These are phyloP conservation scores for Leucophenga varia DNA, from an alignment of 1,140 invertebrate genomes.

Conservation along the genomic window DNA sequence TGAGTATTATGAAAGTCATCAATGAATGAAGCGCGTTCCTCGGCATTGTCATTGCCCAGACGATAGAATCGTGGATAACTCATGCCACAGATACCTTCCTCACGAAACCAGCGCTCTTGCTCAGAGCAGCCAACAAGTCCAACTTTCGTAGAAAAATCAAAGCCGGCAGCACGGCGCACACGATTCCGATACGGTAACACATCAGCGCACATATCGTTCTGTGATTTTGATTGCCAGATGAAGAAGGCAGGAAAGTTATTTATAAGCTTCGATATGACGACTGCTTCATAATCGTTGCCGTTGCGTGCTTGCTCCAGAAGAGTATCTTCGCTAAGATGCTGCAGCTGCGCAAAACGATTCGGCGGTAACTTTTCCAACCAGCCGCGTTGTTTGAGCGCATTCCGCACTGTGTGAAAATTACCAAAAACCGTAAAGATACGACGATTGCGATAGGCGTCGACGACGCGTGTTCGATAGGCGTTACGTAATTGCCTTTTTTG, in stretches of 20 bases:
- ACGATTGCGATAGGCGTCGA: background rate
- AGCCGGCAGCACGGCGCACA: constrained; percentile 56
- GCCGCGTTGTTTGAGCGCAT: constrained; percentile 58
- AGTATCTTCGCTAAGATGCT: constrained; percentile 25
- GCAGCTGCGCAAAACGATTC: constrained; percentile 21
- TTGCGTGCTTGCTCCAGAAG: constrained; percentile 5
- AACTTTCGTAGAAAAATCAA: constrained; percentile 61
- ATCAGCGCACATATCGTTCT: constrained; percentile 27
- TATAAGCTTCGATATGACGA: constrained; percentile 59
- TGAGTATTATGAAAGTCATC: constrained; percentile 70
- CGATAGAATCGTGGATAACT: constrained; percentile 59
- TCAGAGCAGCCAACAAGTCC: constrained; percentile 60
- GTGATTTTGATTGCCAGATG: constrained; percentile 55
- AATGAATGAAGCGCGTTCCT: constrained; percentile 52
- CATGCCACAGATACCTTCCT: constrained; percentile 58
- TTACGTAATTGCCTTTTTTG: too few relatives aligned
- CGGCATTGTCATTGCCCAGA: constrained; percentile 49
- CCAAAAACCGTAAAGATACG: constrained; percentile 4
- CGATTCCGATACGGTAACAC: constrained; percentile 56
- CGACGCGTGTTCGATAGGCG: background rate
- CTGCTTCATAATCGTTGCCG: constrained; percentile 9
- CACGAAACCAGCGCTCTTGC: constrained; percentile 60
- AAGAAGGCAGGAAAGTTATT: constrained; percentile 58
- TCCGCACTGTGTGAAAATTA: constrained; percentile 16
- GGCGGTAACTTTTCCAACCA: constrained; percentile 61